Percentiles rank a stretch among this genome's conserved stretches.
phyloP scores from a whole-genome alignment of 1,140 invertebrate genomes.

The Panulirus ornatus region DNA sequence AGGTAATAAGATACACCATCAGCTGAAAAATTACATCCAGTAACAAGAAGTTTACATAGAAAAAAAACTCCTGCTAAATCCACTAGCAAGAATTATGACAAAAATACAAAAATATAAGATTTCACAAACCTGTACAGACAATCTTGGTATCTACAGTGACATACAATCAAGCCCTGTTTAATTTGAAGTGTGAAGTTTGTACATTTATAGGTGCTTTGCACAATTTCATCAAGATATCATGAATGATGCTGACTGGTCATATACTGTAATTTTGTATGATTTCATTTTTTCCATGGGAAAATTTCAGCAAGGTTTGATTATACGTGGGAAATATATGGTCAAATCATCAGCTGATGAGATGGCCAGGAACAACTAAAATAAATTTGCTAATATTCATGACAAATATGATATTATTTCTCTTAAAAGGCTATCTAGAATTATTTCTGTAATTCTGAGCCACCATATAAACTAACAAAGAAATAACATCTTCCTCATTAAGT shows the following conservation, averaged over 20 bases:
- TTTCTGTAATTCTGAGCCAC: not conserved
- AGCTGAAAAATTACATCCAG: not conserved
- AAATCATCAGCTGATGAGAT: not conserved
- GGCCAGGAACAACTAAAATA: not conserved
- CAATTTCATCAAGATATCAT: not conserved
- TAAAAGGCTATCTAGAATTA: not conserved
- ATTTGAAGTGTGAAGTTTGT: not conserved
- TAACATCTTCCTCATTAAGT: not conserved
- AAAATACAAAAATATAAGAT: conserved; percentile 55
- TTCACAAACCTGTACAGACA: conserved; percentile 42
- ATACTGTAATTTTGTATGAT: no score
- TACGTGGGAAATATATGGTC: not conserved
- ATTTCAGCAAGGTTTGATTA: not conserved
- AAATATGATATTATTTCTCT: conserved; percentile 4
- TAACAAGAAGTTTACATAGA: not conserved
- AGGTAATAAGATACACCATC: no score
- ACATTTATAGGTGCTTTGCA: conserved; percentile 6
- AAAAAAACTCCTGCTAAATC: not conserved
- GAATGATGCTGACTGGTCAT: no score
- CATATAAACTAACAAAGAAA: not conserved
- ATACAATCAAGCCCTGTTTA: conserved; percentile 7
- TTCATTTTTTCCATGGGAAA: no score
- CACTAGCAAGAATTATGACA: conserved; percentile 21
- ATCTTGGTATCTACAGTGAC: conserved; percentile 11
- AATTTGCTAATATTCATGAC: not conserved